A percentile compares a stretch with the other conserved stretches of the same genome.
phyloP scores from a whole-genome alignment of 1,140 invertebrate species.

The Aporrectodea caliginosa region DNA sequence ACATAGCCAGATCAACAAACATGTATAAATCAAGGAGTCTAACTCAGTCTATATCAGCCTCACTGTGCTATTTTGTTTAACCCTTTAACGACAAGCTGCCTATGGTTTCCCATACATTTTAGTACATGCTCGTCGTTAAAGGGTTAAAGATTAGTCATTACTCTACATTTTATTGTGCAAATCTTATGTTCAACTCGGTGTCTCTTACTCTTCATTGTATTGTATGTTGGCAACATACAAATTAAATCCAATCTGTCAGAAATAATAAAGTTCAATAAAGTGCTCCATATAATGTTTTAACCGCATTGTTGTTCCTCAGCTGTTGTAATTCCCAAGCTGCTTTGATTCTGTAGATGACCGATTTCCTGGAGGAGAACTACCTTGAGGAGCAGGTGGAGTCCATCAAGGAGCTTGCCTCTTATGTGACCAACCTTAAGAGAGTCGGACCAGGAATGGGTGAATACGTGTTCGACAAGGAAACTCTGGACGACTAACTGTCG shows the following conservation, averaged over 20 bases:
- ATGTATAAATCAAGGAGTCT: no score
- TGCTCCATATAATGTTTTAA: neutral
- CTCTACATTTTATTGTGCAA: neutral
- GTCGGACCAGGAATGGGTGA: constrained; percentile 64
- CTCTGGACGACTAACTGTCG: neutral
- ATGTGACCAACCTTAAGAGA: constrained; percentile 63
- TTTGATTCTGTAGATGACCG: constrained; percentile 53
- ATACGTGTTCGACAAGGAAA: constrained; percentile 63
- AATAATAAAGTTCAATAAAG: neutral
- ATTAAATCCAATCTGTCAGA: no score
- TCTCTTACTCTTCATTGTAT: no score
- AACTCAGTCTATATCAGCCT: no score
- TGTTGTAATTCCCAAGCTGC: no score
- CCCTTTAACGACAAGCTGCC: no score
- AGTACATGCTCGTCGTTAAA: no score
- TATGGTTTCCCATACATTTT: no score
- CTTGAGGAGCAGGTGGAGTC: constrained; percentile 62
- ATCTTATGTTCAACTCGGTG: neutral
- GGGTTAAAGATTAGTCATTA: no score
- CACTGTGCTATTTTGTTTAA: no score
- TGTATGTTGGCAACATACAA: neutral
- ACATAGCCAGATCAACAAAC: no score
- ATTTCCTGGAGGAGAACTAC: constrained; percentile 62
- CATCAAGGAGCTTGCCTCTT: constrained; percentile 62
- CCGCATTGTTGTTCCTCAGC: neutral